These are phyloP conservation scores for Sphaeridia pumilis DNA, from an alignment of 2,888 invertebrate genomes.

Conservation along the genomic window DNA sequence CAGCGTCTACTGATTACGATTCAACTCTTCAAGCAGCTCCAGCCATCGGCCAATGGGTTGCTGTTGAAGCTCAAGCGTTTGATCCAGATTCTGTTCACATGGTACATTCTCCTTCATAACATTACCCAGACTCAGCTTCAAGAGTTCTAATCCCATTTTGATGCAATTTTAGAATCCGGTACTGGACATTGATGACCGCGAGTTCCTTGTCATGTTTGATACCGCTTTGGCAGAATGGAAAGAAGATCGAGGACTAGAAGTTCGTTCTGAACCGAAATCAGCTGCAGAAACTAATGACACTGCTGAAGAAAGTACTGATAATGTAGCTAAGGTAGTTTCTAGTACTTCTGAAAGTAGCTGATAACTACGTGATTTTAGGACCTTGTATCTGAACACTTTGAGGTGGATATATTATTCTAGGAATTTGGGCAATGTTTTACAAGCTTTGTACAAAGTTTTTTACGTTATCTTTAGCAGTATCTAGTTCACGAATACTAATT, in stretches of 20 bases:
- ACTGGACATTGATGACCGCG: neutral
- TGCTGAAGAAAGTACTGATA: too few species aligned
- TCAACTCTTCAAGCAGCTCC: slow-evolving; percentile 12
- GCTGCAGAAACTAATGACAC: too few species aligned
- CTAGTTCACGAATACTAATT: too few species aligned
- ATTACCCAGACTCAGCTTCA: neutral
- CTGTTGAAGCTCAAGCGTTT: slow-evolving; percentile 9
- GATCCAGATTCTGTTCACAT: neutral
- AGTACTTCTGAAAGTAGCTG: too few species aligned
- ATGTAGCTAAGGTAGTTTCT: too few species aligned
- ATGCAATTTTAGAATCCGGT: neutral
- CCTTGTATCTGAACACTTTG: neutral
- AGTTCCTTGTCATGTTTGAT: neutral
- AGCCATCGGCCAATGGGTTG: slow-evolving; percentile 23
- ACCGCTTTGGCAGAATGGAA: neutral
- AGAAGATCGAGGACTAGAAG: neutral
- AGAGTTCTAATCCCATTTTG: neutral
- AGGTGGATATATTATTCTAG: neutral
- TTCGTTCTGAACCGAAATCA: neutral
- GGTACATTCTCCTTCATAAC: neutral
- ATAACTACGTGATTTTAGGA: too few species aligned
- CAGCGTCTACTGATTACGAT: neutral
- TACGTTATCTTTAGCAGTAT: too few species aligned
- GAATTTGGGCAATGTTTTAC: neutral
- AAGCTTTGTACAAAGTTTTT: too few species aligned